Percentiles rank a stretch among this genome's conserved stretches.
Evolutionary conservation across 2,888 invertebrate genomes (phyloP).

Genomic region (Diachrysia chrysitis): DNA sequence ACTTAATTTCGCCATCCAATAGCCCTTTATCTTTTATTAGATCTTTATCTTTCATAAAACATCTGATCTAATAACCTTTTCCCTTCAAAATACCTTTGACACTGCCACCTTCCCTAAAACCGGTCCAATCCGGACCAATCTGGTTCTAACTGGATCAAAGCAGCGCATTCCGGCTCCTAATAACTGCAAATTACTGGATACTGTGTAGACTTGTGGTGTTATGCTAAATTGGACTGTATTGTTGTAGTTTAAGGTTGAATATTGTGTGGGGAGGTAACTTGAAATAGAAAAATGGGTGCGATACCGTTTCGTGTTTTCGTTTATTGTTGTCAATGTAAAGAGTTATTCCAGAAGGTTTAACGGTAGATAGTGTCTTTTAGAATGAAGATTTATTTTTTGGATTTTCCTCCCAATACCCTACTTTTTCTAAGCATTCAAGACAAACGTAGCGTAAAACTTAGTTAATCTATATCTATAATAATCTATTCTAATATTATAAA

Average conservation of each 20-base stretch:
- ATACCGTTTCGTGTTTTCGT: slow-evolving; percentile 35
- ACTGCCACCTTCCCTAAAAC: slow-evolving; percentile 41
- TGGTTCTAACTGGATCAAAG: slow-evolving; percentile 74
- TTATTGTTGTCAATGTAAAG: slow-evolving; percentile 16
- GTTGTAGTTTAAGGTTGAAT: not conserved
- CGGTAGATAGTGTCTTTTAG: too few species aligned
- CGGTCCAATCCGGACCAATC: slow-evolving; percentile 62
- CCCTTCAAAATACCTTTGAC: slow-evolving; percentile 45
- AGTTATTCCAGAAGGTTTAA: slow-evolving; percentile 19
- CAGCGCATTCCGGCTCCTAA: slow-evolving; percentile 71
- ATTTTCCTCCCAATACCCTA: too few species aligned
- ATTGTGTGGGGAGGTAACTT: not conserved
- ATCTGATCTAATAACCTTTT: slow-evolving; percentile 42
- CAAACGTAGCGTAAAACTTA: too few species aligned
- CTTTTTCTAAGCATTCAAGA: too few species aligned
- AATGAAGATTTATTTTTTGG: too few species aligned
- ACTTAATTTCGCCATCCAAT: slow-evolving; percentile 16
- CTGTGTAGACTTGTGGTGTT: slow-evolving; percentile 45
- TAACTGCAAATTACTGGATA: slow-evolving; percentile 71
- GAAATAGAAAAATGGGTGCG: slow-evolving; percentile 37
- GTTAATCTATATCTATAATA: too few species aligned
- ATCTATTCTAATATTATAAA: too few species aligned
- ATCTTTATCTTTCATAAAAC: slow-evolving; percentile 47
- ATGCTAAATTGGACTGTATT: slow-evolving; percentile 12
- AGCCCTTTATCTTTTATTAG: slow-evolving; percentile 35